These are phyloP conservation scores for Aleiodes alternator DNA, from an alignment of 2,888 invertebrate species.

Conservation along the genomic window DNA sequence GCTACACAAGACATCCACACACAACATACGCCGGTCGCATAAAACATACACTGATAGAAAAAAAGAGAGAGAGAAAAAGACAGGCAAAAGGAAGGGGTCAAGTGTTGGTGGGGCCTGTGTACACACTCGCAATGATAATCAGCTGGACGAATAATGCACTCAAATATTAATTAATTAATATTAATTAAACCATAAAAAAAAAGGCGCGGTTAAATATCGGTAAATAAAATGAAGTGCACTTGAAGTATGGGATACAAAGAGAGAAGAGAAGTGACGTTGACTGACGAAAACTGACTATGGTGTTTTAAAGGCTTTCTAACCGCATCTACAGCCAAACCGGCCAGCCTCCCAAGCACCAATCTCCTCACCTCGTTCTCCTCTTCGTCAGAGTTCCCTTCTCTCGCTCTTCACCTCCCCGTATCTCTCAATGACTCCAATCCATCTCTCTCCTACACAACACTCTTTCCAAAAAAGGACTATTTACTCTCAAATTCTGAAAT, in stretches of 20 bases:
- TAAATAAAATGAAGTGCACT: too few relatives aligned
- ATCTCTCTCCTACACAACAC: neutral
- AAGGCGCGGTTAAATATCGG: neutral
- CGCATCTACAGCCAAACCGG: conserved; percentile 50
- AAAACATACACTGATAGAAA: conserved; percentile 21
- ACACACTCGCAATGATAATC: conserved; percentile 22
- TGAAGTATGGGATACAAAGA: conserved; percentile 6
- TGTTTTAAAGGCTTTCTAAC: conserved; percentile 66
- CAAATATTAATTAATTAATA: neutral
- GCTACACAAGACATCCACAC: conserved; percentile 28
- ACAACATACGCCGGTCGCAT: conserved; percentile 24
- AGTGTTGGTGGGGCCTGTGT: conserved; percentile 50
- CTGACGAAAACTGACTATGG: conserved; percentile 36
- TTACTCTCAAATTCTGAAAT: too few relatives aligned
- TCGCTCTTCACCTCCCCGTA: conserved; percentile 23
- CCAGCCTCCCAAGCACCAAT: conserved; percentile 58
- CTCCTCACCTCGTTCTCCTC: conserved; percentile 43
- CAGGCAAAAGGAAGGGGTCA: neutral
- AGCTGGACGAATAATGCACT: conserved; percentile 23
- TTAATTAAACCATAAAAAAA: too few relatives aligned
- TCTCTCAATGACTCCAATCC: neutral
- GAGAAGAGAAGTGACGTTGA: conserved; percentile 5
- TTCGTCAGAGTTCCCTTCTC: conserved; percentile 47
- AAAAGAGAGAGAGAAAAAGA: neutral
- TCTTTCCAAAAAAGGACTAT: too few relatives aligned